Conservation (phyloP, 2,888 invertebrate genomes). For the Apotomis turbidana region DNA sequence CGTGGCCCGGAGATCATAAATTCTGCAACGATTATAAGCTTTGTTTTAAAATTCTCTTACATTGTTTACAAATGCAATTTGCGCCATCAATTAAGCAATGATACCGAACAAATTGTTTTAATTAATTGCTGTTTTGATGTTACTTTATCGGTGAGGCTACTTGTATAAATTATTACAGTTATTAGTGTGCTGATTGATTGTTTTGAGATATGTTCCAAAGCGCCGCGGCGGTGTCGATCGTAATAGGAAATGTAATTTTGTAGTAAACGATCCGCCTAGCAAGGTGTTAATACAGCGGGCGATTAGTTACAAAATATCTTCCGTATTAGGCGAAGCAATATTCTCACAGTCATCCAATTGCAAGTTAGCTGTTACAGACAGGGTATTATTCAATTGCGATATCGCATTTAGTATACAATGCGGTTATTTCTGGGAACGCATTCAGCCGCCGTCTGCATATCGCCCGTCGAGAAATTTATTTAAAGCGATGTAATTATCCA, state of each 20-base stretch:
- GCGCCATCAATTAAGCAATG: slow-evolving; percentile 29
- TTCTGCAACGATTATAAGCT: slow-evolving; percentile 4
- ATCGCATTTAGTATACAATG: slow-evolving; percentile 38
- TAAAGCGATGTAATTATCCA: slow-evolving; percentile 29
- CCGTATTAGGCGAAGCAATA: slow-evolving; percentile 21
- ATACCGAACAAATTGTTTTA: slow-evolving; percentile 30
- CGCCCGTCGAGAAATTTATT: slow-evolving; percentile 19
- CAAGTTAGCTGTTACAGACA: slow-evolving; percentile 34
- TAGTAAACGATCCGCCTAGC: slow-evolving; percentile 27
- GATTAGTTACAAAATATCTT: slow-evolving; percentile 25
- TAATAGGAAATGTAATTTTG: slow-evolving; percentile 33
- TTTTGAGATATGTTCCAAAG: slow-evolving; percentile 30
- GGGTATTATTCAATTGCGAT: slow-evolving; percentile 39
- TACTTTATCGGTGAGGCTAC: slow-evolving; percentile 29
- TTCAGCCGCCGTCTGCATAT: slow-evolving; percentile 26
- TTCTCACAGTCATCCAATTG: slow-evolving; percentile 38
- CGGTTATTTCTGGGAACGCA: slow-evolving; percentile 33
- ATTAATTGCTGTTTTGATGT: slow-evolving; percentile 38
- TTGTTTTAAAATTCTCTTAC: slow-evolving; percentile 24
- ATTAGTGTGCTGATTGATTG: slow-evolving; percentile 33
- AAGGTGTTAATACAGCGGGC: slow-evolving; percentile 28
- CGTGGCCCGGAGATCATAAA: slow-evolving; percentile 10
- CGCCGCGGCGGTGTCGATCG: slow-evolving; percentile 9
- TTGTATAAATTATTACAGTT: slow-evolving; percentile 20
- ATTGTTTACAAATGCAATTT: slow-evolving; percentile 34